Conservation (phyloP, 2,888 invertebrate species). For the Idaea straminata region DNA sequence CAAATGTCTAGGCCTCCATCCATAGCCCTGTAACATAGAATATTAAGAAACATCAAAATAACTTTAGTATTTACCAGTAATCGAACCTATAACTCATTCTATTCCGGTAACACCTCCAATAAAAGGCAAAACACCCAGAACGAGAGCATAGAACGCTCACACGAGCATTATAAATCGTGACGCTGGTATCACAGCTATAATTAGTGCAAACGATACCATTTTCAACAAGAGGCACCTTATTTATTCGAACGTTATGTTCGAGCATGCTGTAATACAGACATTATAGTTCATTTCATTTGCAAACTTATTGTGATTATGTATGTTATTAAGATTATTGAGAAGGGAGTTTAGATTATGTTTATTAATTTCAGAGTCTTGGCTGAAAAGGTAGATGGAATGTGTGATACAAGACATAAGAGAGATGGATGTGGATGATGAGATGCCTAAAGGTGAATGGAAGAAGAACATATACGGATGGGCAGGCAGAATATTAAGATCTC, state of each 20-base stretch:
- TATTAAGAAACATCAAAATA: too few species aligned
- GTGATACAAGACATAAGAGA: too few species aligned
- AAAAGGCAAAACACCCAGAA: background rate
- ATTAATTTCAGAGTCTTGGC: too few species aligned
- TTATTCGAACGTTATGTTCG: background rate
- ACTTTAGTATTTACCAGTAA: too few species aligned
- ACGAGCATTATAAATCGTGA: background rate
- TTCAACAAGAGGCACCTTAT: constrained; percentile 1
- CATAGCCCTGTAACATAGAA: too few species aligned
- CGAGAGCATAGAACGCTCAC: background rate
- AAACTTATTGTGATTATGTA: background rate
- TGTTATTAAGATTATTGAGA: background rate
- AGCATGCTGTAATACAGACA: background rate
- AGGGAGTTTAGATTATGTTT: background rate
- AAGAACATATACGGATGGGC: too few species aligned
- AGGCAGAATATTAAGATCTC: too few species aligned
- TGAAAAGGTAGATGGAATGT: too few species aligned
- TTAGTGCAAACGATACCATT: background rate
- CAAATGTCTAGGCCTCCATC: too few species aligned
- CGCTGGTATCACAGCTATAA: background rate
- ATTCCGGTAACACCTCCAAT: background rate
- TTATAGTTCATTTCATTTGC: background rate
- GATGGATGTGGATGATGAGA: too few species aligned
- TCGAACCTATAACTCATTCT: background rate
- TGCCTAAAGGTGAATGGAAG: too few species aligned